phyloP scores from a whole-genome alignment of 2,113 vertebrate species.

The Ramphastos sulfuratus region DNA sequence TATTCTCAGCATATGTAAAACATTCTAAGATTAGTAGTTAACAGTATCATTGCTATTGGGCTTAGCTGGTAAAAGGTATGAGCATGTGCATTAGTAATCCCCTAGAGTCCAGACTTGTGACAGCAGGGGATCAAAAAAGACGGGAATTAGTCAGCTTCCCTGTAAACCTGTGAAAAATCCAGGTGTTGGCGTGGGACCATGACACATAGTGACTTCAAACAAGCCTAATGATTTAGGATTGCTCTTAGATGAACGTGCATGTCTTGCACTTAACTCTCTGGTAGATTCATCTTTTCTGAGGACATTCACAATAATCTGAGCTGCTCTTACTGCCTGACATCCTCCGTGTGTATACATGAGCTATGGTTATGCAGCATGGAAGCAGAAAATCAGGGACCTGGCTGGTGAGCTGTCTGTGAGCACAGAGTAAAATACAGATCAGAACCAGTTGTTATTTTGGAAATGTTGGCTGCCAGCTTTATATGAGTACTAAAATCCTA shows the following conservation, averaged over 20 bases:
- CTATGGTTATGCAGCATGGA: neutral
- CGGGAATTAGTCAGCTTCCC: neutral
- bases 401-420: neutral
- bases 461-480: neutral
- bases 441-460: neutral
- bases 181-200: neutral
- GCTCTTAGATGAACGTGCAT: neutral
- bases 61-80: neutral
- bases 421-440: neutral
- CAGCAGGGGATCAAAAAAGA: neutral
- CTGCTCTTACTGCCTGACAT: neutral
- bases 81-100: neutral
- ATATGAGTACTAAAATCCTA: neutral
- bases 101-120: neutral
- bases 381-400: neutral
- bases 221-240: neutral
- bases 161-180: neutral
- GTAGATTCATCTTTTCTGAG: neutral
- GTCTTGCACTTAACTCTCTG: neutral
- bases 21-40: constrained; percentile 47
- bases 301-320: neutral
- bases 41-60: neutral
- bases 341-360: accelerated
- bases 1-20: constrained; percentile 29
- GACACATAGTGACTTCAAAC: neutral